phyloP scores from a whole-genome alignment of 2,888 invertebrate genomes.

The Nysson spinosus region DNA sequence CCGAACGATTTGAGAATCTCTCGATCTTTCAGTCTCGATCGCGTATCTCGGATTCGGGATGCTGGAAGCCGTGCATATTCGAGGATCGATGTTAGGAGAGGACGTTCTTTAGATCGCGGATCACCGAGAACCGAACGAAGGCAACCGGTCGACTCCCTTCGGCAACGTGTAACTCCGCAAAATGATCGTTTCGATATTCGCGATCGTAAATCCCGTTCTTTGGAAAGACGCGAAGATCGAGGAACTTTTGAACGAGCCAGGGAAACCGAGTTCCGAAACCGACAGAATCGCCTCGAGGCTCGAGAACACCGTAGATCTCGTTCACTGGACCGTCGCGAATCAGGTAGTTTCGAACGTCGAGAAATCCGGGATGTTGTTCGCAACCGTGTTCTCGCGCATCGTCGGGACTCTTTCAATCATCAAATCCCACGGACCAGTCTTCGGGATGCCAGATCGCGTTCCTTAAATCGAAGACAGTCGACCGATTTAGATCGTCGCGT shows the following conservation, averaged over 20 bases:
- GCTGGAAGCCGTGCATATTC: conserved; percentile 5
- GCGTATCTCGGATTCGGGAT: conserved; percentile 3
- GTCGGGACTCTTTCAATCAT: too few species aligned
- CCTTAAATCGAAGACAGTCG: conserved; percentile 15
- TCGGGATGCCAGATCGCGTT: conserved; percentile 11
- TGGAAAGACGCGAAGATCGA: conserved; percentile 11
- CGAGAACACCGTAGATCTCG: conserved; percentile 21
- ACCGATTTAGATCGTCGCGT: neutral
- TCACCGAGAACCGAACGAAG: conserved; percentile 14
- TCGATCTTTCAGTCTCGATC: conserved; percentile 28
- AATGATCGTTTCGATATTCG: too few species aligned
- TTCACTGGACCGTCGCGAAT: conserved; percentile 11
- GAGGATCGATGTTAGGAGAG: neutral
- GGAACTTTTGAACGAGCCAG: conserved; percentile 15
- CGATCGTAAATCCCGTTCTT: too few species aligned
- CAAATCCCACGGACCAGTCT: too few species aligned
- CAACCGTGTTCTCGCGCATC: too few species aligned
- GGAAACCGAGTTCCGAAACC: conserved; percentile 15
- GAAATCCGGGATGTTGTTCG: too few species aligned
- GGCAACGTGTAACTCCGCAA: too few species aligned
- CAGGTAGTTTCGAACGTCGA: conserved; percentile 1
- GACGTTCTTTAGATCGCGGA: conserved; percentile 18
- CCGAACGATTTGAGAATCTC: conserved; percentile 2
- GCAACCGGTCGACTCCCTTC: too few species aligned
- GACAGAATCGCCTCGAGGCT: conserved; percentile 5